phyloP scores from a whole-genome alignment of 2,797 vertebrate species.

The Betta splendens region DNA sequence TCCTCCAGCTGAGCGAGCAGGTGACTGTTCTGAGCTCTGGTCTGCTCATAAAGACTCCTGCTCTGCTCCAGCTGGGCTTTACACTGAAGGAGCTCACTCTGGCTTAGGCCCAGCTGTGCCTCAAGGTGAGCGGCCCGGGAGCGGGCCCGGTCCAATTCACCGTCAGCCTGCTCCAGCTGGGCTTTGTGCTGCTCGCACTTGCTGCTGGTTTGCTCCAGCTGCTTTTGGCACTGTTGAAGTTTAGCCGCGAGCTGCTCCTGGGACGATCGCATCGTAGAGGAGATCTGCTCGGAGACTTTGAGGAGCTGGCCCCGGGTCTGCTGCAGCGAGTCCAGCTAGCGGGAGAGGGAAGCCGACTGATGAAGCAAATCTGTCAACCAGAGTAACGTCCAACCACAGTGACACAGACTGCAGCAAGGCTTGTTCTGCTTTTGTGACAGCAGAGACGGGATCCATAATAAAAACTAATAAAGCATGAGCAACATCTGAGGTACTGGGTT shows the following conservation, averaged over 20 bases:
- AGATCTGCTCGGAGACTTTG: constrained; percentile 78
- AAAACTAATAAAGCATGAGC: not conserved
- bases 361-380: not conserved
- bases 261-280: constrained; percentile 77
- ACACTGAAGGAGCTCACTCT: constrained; percentile 43
- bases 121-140: constrained; percentile 40
- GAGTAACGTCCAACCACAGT: too few relatives aligned
- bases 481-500: not conserved
- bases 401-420: not conserved
- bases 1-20: constrained; percentile 79
- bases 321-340: constrained; percentile 81
- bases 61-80: constrained; percentile 57
- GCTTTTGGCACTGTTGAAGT: constrained; percentile 74
- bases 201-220: constrained; percentile 48
- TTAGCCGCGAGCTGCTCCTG: constrained; percentile 81
- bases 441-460: too few relatives aligned
- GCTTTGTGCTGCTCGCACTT: constrained; percentile 14
- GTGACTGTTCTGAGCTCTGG: constrained; percentile 51
- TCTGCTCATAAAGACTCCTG: constrained; percentile 47
- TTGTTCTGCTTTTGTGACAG: too few relatives aligned
- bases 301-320: constrained; percentile 83
- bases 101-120: constrained; percentile 53
- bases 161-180: constrained; percentile 49
- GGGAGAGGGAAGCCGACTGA: not conserved
- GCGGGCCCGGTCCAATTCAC: constrained; percentile 35